Conservation (phyloP, 2,797 vertebrate species). For the Odontamblyopus lacepedii region DNA sequence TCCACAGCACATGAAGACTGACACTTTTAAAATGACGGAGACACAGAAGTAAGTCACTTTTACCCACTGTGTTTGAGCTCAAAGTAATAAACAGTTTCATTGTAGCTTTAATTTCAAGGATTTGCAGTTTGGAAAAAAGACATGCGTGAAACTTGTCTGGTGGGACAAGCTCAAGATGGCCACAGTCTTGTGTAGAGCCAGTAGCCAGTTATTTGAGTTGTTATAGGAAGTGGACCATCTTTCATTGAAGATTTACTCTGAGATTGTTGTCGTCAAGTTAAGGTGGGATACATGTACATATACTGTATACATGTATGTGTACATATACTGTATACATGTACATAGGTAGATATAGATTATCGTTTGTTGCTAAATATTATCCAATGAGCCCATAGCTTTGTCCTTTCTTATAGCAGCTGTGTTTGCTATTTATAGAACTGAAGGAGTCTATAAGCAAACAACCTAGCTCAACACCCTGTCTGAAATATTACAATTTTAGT, state of each 20-base stretch:
- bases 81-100: background rate
- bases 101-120: background rate
- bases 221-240: background rate
- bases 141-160: background rate
- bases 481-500: background rate
- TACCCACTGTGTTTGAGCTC: background rate
- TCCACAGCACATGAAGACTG: background rate
- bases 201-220: background rate
- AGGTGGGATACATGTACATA: background rate
- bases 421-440: constrained; percentile 7
- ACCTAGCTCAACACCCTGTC: background rate
- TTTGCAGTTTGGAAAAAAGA: background rate
- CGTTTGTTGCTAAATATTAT: background rate
- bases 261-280: background rate
- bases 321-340: background rate
- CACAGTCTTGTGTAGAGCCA: background rate
- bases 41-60: constrained; percentile 43
- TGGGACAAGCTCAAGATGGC: background rate
- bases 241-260: background rate
- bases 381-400: background rate
- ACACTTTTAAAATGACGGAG: constrained; percentile 46
- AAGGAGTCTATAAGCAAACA: background rate
- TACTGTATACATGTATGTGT: no score
- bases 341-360: background rate
- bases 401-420: background rate